These are phyloP conservation scores for Myxocyprinus asiaticus DNA, from an alignment of 2,113 vertebrate genomes.

Conservation along the genomic window DNA sequence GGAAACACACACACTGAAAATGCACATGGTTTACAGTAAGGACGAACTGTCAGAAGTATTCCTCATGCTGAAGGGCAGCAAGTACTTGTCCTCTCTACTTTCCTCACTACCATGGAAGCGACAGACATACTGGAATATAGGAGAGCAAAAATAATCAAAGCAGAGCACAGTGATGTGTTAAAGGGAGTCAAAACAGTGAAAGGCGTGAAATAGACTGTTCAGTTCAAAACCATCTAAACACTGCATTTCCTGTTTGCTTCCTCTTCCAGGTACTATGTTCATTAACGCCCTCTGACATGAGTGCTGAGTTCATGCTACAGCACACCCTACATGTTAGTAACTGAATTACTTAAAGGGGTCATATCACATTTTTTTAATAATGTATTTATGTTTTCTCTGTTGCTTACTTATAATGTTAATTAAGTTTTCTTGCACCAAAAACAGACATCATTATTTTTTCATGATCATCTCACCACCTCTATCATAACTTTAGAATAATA, in stretches of 20 bases:
- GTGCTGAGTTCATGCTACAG: not conserved
- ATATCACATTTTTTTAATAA: not conserved
- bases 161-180: not conserved
- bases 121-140: not conserved
- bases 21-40: not conserved
- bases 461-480: not conserved
- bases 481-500: not conserved
- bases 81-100: not conserved
- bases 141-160: not conserved
- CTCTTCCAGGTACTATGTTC: not conserved
- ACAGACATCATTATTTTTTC: not conserved
- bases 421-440: not conserved
- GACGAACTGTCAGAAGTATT: not conserved
- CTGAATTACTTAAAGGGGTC: not conserved
- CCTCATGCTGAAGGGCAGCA: not conserved
- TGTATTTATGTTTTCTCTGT: not conserved
- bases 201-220: not conserved
- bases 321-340: too few relatives aligned
- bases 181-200: not conserved
- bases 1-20: not conserved
- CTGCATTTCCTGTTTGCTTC: not conserved
- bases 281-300: not conserved
- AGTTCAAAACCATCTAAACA: not conserved
- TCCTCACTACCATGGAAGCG: not conserved
- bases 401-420: not conserved